Evolutionary conservation across 2,113 vertebrate species (phyloP).

Genomic region (Piaya cayana): DNA sequence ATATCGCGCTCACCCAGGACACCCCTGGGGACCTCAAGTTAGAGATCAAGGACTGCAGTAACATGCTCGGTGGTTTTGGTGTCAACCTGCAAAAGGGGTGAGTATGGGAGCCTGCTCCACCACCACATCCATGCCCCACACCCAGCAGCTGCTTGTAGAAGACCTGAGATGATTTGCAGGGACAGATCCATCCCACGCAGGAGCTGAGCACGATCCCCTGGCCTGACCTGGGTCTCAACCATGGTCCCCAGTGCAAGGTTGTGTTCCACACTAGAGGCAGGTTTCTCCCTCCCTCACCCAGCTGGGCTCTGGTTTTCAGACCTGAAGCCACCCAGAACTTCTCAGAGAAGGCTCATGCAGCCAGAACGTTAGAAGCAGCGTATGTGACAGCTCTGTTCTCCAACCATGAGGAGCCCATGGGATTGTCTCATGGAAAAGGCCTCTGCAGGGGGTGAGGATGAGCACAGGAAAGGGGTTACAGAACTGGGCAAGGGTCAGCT

Average conservation of each 20-base stretch:
- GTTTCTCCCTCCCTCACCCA: background rate
- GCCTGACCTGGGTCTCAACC: background rate
- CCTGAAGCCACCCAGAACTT: background rate
- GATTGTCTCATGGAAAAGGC: background rate
- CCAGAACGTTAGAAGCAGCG: background rate
- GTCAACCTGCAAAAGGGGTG: conserved; percentile 12
- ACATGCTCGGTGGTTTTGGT: background rate
- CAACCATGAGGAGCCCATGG: fast-evolving
- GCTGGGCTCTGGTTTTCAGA: no score
- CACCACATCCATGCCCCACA: fast-evolving
- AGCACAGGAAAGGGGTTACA: fast-evolving
- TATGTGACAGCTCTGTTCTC: background rate
- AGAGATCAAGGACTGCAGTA: conserved; percentile 20
- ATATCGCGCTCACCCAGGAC: background rate
- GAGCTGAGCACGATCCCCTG: fast-evolving
- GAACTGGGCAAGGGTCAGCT: background rate
- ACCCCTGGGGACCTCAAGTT: background rate
- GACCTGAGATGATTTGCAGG: background rate
- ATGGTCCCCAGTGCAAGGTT: fast-evolving
- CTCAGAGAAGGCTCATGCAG: background rate
- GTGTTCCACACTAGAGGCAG: fast-evolving
- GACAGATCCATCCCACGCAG: background rate
- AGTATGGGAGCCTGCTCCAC: fast-evolving
- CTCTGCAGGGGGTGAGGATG: background rate
- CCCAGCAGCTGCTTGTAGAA: background rate